Percentiles rank a stretch among this genome's conserved stretches.
phyloP scores from a whole-genome alignment of 2,113 vertebrate genomes.

The Murina feae region DNA sequence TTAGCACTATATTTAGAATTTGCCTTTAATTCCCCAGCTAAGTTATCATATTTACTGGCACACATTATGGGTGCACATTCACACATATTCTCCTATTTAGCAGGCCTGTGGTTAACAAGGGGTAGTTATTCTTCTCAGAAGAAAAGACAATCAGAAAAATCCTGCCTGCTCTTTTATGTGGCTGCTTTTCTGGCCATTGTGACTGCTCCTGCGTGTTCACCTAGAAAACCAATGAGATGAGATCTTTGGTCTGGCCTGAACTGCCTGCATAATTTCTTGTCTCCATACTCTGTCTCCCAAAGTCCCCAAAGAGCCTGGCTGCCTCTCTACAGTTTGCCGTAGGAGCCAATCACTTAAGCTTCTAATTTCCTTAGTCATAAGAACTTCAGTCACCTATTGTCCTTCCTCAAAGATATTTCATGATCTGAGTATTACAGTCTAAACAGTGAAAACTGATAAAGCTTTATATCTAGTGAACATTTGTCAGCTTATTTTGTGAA shows the following conservation, averaged over 20 bases:
- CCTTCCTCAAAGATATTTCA: constrained; percentile 28
- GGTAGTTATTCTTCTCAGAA: not conserved
- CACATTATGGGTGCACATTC: not conserved
- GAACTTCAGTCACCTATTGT: not conserved
- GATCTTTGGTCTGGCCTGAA: not conserved
- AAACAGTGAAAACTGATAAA: constrained; percentile 44
- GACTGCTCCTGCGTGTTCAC: not conserved
- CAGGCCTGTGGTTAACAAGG: not conserved
- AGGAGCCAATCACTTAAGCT: not conserved
- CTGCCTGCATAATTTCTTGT: not conserved
- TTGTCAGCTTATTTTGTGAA: constrained; percentile 38
- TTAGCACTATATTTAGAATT: constrained; percentile 1
- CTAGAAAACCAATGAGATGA: not conserved
- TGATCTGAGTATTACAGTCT: constrained; percentile 7
- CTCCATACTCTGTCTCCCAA: not conserved
- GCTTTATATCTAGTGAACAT: not conserved
- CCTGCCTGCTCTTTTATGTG: not conserved
- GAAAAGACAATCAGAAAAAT: constrained; percentile 18
- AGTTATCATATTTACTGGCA: not conserved
- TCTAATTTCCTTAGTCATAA: constrained; percentile 25
- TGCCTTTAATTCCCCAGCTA: not conserved
- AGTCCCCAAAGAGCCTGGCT: not conserved
- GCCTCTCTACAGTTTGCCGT: not conserved
- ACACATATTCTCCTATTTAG: not conserved
- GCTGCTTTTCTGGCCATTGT: not conserved